Base-by-base conservation (phyloP, 2,888 invertebrate genomes). In the Protula sp. region DNA sequence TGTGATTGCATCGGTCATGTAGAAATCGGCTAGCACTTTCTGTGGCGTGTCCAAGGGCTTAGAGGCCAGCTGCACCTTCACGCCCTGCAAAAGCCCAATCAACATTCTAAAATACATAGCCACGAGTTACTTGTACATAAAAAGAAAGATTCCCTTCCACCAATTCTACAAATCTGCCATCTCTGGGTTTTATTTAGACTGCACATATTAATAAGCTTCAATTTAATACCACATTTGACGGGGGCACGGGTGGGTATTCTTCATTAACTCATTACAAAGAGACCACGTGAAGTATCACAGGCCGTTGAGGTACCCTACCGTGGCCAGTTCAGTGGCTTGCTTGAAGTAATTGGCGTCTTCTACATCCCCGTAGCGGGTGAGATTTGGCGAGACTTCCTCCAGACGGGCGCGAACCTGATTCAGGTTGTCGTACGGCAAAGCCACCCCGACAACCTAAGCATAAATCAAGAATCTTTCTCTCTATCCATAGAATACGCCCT, bases 1-100 rank as follows among this genome's bases (percentile, higher is more conserved):
- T 67, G 94, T 93, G 75, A 99, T 92, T 3, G 91, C 84, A 83
- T 99, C 94, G 14, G 99, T 99, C 94, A 98, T 97, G 77, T 84
- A 86, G 77, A 84, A 86, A 73, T 86, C 86, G 81, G 91, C 89
- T 62, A 99, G 84, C 60, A 86, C 84, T 78, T 88, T 89, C 72
- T 73, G 71, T 3, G 72, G 66, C 2, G 77, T 71, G 3, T 61
- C 61, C 58, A 95, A 73, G 0, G 86, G 85, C 2, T 76, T 70
- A 28, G 68, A 65, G 14, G 77, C 74, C 28, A 85, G 67, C 27
- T 78, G 70, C 1, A 69, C 68, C 62, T 74, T 71, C 2, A 80
- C 72, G 64, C 72, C 70, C 84, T 85, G 77, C 45, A 78, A 79
- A n/a, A n/a, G n/a, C n/a, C n/a, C n/a, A n/a, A n/a, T n/a, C n/a